Percentiles rank a stretch among this genome's conserved stretches.
Conservation (phyloP, 2,888 invertebrate species). For the Hemicrepidius hirtus region DNA sequence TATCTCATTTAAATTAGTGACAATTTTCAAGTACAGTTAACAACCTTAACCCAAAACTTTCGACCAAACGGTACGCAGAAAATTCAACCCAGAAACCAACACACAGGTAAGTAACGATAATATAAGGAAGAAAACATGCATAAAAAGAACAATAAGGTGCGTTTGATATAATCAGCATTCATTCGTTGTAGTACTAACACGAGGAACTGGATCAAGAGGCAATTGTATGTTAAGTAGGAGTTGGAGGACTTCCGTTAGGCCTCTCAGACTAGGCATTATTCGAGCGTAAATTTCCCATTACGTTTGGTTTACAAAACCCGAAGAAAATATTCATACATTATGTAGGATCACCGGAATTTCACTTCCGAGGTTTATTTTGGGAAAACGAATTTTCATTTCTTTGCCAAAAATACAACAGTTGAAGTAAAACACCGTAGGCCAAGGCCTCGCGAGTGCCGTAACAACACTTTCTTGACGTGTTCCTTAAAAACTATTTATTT, state of each 20-base stretch:
- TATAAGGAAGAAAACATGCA: conserved; percentile 23
- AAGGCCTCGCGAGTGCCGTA: no score
- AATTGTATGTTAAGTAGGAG: conserved; percentile 44
- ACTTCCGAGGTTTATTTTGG: neutral
- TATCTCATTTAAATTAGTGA: neutral
- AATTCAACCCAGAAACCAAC: conserved; percentile 28
- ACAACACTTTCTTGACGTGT: no score
- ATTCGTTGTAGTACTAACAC: conserved; percentile 27
- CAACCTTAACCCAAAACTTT: conserved; percentile 26
- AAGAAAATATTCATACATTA: conserved; percentile 18
- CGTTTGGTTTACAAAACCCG: conserved; percentile 18
- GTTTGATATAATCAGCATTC: conserved; percentile 29
- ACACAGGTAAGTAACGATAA: conserved; percentile 14
- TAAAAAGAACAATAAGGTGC: conserved; percentile 26
- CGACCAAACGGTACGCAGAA: conserved; percentile 1
- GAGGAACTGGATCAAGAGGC: conserved; percentile 43
- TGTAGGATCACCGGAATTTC: conserved; percentile 11
- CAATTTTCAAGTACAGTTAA: conserved; percentile 16
- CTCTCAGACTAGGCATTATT: conserved; percentile 21
- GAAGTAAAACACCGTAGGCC: no score
- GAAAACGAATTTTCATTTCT: no score
- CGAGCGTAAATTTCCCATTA: conserved; percentile 36
- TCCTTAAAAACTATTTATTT: no score
- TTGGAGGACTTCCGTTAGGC: conserved; percentile 41
- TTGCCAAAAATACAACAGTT: neutral